Evolutionary conservation across 64 coral and sea anemone species (phyloP).

Genomic region (Actinia equina): DNA sequence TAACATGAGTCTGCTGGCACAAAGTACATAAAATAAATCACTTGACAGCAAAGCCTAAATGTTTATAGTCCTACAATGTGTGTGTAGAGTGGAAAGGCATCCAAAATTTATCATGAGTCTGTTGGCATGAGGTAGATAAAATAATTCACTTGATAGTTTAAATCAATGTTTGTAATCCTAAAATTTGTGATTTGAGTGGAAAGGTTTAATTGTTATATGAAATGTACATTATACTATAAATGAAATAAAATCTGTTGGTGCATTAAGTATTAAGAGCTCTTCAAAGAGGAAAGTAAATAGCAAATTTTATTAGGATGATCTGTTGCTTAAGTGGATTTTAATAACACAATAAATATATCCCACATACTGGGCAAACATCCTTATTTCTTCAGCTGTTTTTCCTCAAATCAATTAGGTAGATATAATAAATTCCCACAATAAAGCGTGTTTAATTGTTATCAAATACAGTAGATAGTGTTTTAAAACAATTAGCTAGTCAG

Average conservation of each 20-base stretch:
- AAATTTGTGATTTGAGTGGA: too few species aligned
- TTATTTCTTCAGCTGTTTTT: neutral
- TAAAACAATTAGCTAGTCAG: too few species aligned
- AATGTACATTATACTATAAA: too few species aligned
- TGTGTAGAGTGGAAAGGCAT: slow-evolving; percentile 46
- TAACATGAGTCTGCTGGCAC: slow-evolving; percentile 74
- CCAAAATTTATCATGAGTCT: slow-evolving; percentile 87
- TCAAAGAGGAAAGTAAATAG: neutral
- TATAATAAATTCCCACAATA: too few species aligned
- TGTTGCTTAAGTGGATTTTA: neutral
- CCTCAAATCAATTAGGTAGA: neutral
- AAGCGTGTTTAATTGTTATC: too few species aligned
- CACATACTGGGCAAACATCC: neutral
- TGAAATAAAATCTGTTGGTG: too few species aligned
- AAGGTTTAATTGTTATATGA: too few species aligned
- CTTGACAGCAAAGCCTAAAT: neutral
- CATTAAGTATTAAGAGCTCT: neutral
- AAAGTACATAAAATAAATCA: neutral
- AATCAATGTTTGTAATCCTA: too few species aligned
- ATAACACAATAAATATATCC: neutral
- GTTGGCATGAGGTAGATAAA: neutral
- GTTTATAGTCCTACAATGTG: too few species aligned
- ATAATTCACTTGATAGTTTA: neutral
- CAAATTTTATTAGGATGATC: neutral
- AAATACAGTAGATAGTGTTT: too few species aligned